A percentile compares a stretch with the other conserved stretches of the same genome.
These are phyloP conservation scores for Sussaba pulchella DNA, from an alignment of 2,888 invertebrate genomes.

Conservation along the genomic window DNA sequence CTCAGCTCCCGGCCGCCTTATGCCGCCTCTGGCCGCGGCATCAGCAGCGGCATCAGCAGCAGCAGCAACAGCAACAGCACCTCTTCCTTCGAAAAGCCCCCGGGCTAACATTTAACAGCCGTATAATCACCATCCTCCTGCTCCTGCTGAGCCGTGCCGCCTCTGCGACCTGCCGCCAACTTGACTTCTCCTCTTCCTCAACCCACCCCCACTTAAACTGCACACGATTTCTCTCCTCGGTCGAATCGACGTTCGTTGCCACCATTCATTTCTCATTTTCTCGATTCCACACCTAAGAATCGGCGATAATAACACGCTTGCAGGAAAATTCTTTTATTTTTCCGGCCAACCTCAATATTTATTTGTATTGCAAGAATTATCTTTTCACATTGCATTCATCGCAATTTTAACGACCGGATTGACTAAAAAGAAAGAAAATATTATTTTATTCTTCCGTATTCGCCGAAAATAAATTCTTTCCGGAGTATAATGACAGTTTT, in stretches of 20 bases:
- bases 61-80: conserved; percentile 15
- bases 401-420: too few relatives aligned
- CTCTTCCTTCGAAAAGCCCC: conserved; percentile 27
- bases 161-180: conserved; percentile 41
- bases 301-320: background rate
- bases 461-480: too few relatives aligned
- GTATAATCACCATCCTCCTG: conserved; percentile 69
- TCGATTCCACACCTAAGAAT: background rate
- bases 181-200: conserved; percentile 26
- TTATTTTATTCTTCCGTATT: too few relatives aligned
- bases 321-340: too few relatives aligned
- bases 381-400: too few relatives aligned
- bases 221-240: conserved; percentile 11
- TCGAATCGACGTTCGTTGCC: conserved; percentile 30
- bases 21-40: conserved; percentile 38
- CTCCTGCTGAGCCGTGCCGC: conserved; percentile 37
- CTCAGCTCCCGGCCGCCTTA: conserved; percentile 32
- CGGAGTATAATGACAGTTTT: too few relatives aligned
- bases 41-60: conserved; percentile 11
- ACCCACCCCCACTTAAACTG: conserved; percentile 25
- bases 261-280: background rate
- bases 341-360: too few relatives aligned
- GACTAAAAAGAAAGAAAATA: too few relatives aligned
- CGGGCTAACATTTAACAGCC: conserved; percentile 70
- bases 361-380: too few relatives aligned